Base-by-base conservation (phyloP, 2,113 vertebrate species). In the Alosa alosa region DNA sequence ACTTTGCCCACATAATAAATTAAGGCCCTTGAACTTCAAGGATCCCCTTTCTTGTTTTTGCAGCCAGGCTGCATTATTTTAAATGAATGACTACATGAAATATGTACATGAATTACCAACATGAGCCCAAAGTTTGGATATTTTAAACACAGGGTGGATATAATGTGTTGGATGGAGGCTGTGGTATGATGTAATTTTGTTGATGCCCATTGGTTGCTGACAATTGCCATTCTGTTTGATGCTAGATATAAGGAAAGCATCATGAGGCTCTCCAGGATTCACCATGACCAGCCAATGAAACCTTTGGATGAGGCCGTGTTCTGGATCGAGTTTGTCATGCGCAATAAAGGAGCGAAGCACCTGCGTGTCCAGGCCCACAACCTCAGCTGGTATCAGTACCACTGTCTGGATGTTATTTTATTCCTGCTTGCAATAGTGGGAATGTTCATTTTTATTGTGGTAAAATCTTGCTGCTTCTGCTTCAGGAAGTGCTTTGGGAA, bases 261-360 rank as follows among this genome's bases (percentile, higher is more conserved):
- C 20, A 82, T 95, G 81, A 93, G 90, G 18, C 87, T 97, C 81
- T 96, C 96, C 13, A 89, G 47, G 36, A 95, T 97, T 88, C 96
- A 97, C 0, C 96, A 96, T 0, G 95, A 97, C 60, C 96, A 96
- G 52, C 95, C 95, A 0, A 13, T 95, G 1, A 97, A 94, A 84
- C 95, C 96, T 1, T 90, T 97, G 86, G 96, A 96, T 17, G 90
- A 93, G 90, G 96, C 96, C 0, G 93, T 96, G 81, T 97, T 95
- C 92, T 97, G 96, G 96, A 94, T 96, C 0, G 96, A 97, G 89
- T 97, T 94, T 92, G 95, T 97, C 64, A 97, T 97, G 94, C 94
- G 94, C 6, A 94, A 97, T 90, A 96, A 96, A 88, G 95, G 96
- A 85, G 96, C 96, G 52, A 96, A 96, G 72, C 96, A 97, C 87